Conservation (phyloP, 1,140 invertebrate species). For the Agrypnia vestita region DNA sequence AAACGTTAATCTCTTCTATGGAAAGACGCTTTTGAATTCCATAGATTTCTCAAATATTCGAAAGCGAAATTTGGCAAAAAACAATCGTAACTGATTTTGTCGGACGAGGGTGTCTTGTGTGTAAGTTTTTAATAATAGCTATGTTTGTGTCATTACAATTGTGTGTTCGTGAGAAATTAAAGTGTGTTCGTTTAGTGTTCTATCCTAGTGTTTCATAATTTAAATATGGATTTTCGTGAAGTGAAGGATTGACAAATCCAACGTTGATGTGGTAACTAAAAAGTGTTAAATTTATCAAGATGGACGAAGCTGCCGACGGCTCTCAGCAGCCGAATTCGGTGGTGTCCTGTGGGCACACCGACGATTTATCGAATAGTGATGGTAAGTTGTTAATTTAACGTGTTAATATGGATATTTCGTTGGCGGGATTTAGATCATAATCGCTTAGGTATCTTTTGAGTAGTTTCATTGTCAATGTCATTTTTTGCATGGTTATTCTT, state of each 20-base stretch:
- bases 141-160: constrained; percentile 44
- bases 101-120: constrained; percentile 24
- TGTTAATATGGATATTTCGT: neutral
- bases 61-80: constrained; percentile 46
- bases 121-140: constrained; percentile 24
- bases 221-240: constrained; percentile 46
- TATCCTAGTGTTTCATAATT: constrained; percentile 44
- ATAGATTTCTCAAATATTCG: constrained; percentile 48
- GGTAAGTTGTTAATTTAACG: constrained; percentile 31
- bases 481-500: constrained; percentile 35
- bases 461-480: constrained; percentile 45
- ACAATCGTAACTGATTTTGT: constrained; percentile 52
- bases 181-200: constrained; percentile 41
- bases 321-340: constrained; percentile 44
- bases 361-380: constrained; percentile 42
- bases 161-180: constrained; percentile 37
- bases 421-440: constrained; percentile 8
- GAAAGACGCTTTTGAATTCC: constrained; percentile 46
- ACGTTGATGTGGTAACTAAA: constrained; percentile 43
- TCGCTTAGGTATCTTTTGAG: neutral
- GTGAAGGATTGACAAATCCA: constrained; percentile 47
- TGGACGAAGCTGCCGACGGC: constrained; percentile 50
- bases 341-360: constrained; percentile 13
- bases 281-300: constrained; percentile 42
- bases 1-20: constrained; percentile 24